Conservation (phyloP, 2,113 vertebrate genomes). For the Enhydra lutris region DNA sequence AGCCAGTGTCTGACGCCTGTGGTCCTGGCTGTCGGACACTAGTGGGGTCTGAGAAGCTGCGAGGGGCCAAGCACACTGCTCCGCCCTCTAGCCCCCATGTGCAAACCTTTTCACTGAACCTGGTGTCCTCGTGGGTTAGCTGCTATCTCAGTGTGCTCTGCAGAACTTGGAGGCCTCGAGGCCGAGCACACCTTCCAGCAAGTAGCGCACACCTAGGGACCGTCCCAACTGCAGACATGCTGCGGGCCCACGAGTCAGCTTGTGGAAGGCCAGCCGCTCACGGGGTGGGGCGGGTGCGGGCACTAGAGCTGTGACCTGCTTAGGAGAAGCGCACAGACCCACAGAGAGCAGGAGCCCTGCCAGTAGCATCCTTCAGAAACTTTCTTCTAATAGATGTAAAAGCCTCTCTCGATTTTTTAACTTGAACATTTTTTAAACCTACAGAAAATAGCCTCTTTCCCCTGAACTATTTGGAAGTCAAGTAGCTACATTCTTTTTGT, state of each 20-base stretch:
- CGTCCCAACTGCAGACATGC: not conserved
- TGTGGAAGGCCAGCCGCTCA: not conserved
- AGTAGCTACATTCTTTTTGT: not conserved
- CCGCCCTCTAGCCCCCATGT: too few relatives aligned
- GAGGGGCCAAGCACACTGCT: not conserved
- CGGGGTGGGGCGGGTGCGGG: not conserved
- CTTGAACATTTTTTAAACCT: not conserved
- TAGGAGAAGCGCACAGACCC: not conserved
- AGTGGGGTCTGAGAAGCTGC: not conserved
- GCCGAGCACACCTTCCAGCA: not conserved
- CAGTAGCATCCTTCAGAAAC: not conserved
- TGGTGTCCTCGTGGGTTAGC: accelerated
- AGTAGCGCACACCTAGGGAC: not conserved
- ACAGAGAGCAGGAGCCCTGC: not conserved
- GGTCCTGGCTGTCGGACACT: not conserved
- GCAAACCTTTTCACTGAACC: not conserved
- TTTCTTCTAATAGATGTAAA: not conserved
- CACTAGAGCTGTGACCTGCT: not conserved
- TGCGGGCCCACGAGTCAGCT: too few relatives aligned
- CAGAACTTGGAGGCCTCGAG: not conserved
- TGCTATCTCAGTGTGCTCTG: not conserved
- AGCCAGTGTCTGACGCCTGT: not conserved
- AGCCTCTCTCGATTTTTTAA: not conserved
- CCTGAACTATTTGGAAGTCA: not conserved
- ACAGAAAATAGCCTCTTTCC: not conserved